Base-by-base conservation (phyloP, 2,113 vertebrate species). In the Brachyhypopomus occidentalis region DNA sequence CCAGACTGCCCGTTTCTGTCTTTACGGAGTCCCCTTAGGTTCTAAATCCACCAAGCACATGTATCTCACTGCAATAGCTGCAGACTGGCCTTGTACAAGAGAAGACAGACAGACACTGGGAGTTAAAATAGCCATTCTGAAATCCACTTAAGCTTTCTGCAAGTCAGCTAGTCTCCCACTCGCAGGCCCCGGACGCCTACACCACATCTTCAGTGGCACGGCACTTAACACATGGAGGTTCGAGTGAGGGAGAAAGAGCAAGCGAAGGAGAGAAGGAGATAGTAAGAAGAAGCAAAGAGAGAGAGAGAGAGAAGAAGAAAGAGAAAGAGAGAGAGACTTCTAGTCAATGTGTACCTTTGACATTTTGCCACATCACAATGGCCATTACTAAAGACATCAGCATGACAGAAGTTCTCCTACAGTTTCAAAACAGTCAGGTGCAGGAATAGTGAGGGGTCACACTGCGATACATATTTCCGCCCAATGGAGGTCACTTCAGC, bases 101-200 rank as follows among this genome's bases (percentile, higher is more conserved):
- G 81, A 2, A 30, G 30, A 12, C 82, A 82, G 75, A 80, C 77
- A 73, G 72, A 66, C 83, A 23, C 72, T 83, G 85, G 27, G 67
- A 81, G 88, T 82, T 74, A 84, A 91, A 90, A 91, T 91, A 92
- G 91, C 84, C 55, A 56, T 62, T 86, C 73, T 89, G 59, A 90
- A 90, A 89, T 90, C 90, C 87, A 92, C 83, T 91, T 88, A 89
- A 91, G 88, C 90, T 85, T 87, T 83, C 81, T 86, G 83, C 89
- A 89, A 92, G 90, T 85, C 86, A 75, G 81, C 79, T 70, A 56
- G 67, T 23, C 59, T 66, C 30, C 66, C 34, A 17, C 73, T 70
- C 72, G 48, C n/a, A 72, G 45, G 36, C 34, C 86, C 80, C 55
- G 36, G 12, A 25, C 30, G 58, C 62, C 70, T 52, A 55, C 38